Conservation (phyloP, 2,888 invertebrate genomes). For the Halictus quadricinctus region DNA sequence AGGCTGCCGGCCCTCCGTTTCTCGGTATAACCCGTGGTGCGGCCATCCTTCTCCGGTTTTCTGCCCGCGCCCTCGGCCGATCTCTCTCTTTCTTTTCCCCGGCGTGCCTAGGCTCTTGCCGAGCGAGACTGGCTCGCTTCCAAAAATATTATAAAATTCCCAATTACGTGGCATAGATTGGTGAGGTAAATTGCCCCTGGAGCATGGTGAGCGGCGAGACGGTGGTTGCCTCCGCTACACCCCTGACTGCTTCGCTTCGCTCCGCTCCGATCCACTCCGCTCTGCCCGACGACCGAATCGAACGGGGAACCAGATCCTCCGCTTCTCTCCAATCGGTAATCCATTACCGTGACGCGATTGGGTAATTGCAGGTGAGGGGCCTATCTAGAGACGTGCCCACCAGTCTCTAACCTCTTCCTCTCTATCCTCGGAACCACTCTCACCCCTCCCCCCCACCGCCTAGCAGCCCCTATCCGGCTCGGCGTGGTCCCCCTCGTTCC, state of each 20-base stretch:
- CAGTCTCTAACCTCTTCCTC: constrained; percentile 56
- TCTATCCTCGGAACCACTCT: constrained; percentile 59
- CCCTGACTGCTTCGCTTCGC: constrained; percentile 53
- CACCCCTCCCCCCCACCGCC: constrained; percentile 9
- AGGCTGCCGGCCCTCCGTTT: constrained; percentile 71
- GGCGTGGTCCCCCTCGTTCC: background rate
- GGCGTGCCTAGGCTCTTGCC: constrained; percentile 61
- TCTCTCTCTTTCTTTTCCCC: constrained; percentile 24
- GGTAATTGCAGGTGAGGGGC: constrained; percentile 80
- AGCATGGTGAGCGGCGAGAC: constrained; percentile 71
- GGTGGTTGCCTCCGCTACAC: constrained; percentile 56
- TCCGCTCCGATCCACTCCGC: constrained; percentile 51
- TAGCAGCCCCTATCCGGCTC: background rate
- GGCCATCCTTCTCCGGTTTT: constrained; percentile 61
- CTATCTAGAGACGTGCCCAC: constrained; percentile 76
- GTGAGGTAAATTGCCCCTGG: constrained; percentile 80
- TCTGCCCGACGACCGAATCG: constrained; percentile 62
- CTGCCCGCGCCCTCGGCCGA: constrained; percentile 9
- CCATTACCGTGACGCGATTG: constrained; percentile 80
- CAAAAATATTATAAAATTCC: constrained; percentile 82
- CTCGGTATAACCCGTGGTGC: constrained; percentile 62
- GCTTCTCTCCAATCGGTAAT: constrained; percentile 77
- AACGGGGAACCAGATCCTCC: constrained; percentile 67
- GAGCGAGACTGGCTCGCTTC: constrained; percentile 79
- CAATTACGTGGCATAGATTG: constrained; percentile 81